Base-by-base conservation (phyloP, 2,797 vertebrate species). In the Clamator glandarius region DNA sequence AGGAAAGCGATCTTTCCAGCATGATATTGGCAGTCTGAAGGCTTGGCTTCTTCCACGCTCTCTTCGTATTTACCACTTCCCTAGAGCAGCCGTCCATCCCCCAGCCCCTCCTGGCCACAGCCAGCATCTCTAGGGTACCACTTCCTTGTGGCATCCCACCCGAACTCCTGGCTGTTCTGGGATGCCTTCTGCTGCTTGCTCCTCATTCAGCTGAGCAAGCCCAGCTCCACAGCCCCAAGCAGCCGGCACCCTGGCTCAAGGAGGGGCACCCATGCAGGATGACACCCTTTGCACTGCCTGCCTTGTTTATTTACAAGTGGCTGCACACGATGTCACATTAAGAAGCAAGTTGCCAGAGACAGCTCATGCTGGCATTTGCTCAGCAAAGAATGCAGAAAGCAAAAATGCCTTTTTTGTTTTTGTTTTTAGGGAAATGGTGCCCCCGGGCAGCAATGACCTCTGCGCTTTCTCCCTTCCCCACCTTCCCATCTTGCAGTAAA, bases 261-360 rank as follows among this genome's bases (percentile, higher is more conserved):
- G 33, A 78, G 12, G 12, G 29, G 15, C 16, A 68, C 23, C 31
- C 41, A 51, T 2, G 1, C 33, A 78, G 23, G 35, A 62, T n/a
- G 12, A 36, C 82, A 33, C 41, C 74, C n/a, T 17, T 35, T 73
- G 44, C 39, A 16, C 9, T 33, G 12, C 16, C 12, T 39, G 8
- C 21, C 51, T 87, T 51, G 36, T 90, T 89, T 83, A 69, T 74
- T 80, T 86, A 87, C 75, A 76, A 88, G 90, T 5, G 28, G 23
- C 80, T 85, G 68, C 35, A 52, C 6, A 0, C 12, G n/a, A 18
- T 52, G 36, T 55, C 44, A 48, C 0, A 0, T n/a, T 7, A 18
- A 68, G 28, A 42, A 84, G 44, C 48, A 31, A 41, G 48, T 39
- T 76, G 66, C 39, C 36, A 70, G 51, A 14, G 76, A 31, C 76